Evolutionary conservation across 53 echinoderm and acorn worm species (phyloP).

Genomic region (Actinopyga echinites): DNA sequence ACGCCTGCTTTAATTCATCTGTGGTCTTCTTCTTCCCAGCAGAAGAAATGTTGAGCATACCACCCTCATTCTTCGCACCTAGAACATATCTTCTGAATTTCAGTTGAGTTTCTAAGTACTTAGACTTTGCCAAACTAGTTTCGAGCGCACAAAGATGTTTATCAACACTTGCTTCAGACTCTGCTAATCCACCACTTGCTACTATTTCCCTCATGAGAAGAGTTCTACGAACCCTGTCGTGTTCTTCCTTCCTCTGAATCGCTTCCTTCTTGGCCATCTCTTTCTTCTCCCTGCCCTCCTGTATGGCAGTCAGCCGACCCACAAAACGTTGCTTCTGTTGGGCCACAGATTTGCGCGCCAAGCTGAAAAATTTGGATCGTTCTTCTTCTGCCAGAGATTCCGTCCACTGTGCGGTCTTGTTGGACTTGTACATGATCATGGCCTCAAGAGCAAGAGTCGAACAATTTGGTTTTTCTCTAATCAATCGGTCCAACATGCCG

Average conservation of each 20-base stretch:
- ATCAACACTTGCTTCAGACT: background rate
- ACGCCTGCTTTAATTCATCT: background rate
- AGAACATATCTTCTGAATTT: slow-evolving; percentile 32
- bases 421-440: slow-evolving; percentile 42
- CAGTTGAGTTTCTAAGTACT: slow-evolving; percentile 8
- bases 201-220: background rate
- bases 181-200: slow-evolving; percentile 28
- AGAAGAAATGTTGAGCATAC: slow-evolving; percentile 29
- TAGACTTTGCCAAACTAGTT: background rate
- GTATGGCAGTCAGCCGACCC: background rate
- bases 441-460: slow-evolving; percentile 42
- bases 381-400: no score
- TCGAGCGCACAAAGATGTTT: background rate
- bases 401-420: slow-evolving; percentile 42
- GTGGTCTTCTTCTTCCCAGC: slow-evolving; percentile 29
- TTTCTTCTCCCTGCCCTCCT: slow-evolving; percentile 16
- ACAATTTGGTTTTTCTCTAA: slow-evolving; percentile 47
- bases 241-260: background rate
- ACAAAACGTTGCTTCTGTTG: background rate
- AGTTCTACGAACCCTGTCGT: slow-evolving; percentile 7
- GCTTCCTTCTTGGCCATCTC: slow-evolving; percentile 11
- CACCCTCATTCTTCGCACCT: slow-evolving; percentile 33
- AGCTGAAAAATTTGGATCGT: background rate
- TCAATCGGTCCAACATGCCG: slow-evolving; percentile 54
- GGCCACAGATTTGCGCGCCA: slow-evolving; percentile 18